Base-by-base conservation (phyloP, 2,797 vertebrate species). In the Catharus ustulatus region DNA sequence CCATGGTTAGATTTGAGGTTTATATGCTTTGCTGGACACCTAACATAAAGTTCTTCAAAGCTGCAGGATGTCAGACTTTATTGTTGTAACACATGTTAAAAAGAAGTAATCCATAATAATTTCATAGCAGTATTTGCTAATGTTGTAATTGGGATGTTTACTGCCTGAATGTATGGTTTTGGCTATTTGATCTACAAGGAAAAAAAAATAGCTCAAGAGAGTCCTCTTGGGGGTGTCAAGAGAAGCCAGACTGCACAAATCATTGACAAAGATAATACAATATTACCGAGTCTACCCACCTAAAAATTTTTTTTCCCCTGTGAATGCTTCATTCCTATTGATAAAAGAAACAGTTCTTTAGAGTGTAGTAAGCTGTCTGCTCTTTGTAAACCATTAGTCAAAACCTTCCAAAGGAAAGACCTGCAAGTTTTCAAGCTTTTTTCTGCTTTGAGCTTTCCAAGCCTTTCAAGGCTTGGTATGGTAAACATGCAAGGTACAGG, bases 371-470 rank as follows among this genome's bases (percentile, higher is more conserved):
- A 62, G 45, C 46, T 75, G 89, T 58, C 92, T 95, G 90, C 77
- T 89, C 81, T 95, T 89, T 85, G 84, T 92, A 95, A 94, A 80
- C 54, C 6, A 6, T 71, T 95, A 92, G 84, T 80, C 61, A 89
- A 90, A 95, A 64, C 61, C 66, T 85, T 83, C 64, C 46, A 85
- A 82, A 85, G 61, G 69, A 83, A 89, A 92, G 90, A 91, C 81
- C 93, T 95, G 90, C 49, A 94, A 88, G 64, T 75, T 92, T 92
- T 96, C 94, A 96, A 89, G 55, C 9, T n/a, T 90, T 82, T 85
- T 74, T 73, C 80, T 75, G 45, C 66, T 94, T 84, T 40, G 29
- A 75, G 71, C 34, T 94, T 87, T 75, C 74, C 62, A 78, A 81
- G 24, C 38, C 63, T 90, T 93, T 94, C 87, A 92, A 67, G 74